Base-by-base conservation (phyloP, 2,888 invertebrate genomes). In the Conus canariensis region DNA sequence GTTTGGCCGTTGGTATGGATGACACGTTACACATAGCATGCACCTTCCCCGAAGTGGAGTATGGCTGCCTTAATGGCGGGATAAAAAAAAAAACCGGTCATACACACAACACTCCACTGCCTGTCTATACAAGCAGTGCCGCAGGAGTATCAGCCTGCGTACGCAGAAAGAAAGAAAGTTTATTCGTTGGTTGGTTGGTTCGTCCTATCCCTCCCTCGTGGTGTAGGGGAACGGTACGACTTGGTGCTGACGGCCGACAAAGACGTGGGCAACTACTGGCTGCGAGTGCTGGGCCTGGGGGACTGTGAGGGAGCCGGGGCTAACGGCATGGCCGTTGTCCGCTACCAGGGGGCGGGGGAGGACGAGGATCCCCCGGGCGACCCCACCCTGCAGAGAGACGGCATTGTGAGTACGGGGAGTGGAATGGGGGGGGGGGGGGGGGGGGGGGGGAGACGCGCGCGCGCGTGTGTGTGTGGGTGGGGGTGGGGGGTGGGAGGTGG, bases 251-350 rank as follows among this genome's bases (percentile, higher is more conserved):
- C 85, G 3, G 93, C 94, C 45, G 88, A 92, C 85, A 60, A 93
- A 67, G 14, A 86, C 6, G 87, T 91, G 4, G 88, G 91, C n/a
- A 94, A 93, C 97, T 99, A 98, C 96, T 99, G 98, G 98, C 97
- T 99, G 91, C 97, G 98, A 77, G 98, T 98, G 94, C 97, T 98
- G 60, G 99, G 99, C 0, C 97, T 98, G 8, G 98, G 98, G 97
- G 98, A 98, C 95, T 98, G 98, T 95, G 90, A 88, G 6, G 74
- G 30, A 3, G 97, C 97, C 97, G 97, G 97, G 67, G 97, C 97
- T 30, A 98, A 98, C 95, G 98, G 99, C 96, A 97, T 98, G 22
- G 93, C 93, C 60, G 92, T 94, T 12, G 87, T 94, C 58, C 92
- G 92, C 56, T 94, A 94, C 87, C 80, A 92, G 9, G 93, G 91